Evolutionary conservation across 2,113 vertebrate genomes (phyloP), one percentile per base, ranked within the genome.

Genomic region (Syrmaticus mikado): DNA sequence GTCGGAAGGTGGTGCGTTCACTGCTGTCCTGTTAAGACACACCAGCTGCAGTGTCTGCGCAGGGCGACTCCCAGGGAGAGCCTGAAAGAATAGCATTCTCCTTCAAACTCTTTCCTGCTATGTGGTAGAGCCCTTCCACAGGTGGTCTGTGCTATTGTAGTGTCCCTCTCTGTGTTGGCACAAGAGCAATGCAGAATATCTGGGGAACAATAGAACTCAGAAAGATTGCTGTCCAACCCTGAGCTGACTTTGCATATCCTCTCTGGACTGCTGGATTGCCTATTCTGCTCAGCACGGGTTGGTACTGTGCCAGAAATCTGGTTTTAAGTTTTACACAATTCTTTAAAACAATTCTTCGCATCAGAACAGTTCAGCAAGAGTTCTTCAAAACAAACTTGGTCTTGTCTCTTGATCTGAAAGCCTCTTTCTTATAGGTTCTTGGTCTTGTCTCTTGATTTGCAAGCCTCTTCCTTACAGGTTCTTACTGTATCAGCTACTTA

Each of bases 241-340:
- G 75, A 58, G 64, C 74, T 89, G 89, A 10, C 89, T 89, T 55
- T 40, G 82, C 57, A 8, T 41, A 38, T 48, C 92, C 90, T 68
- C 72, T 45, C 82, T 43, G 87, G 50, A 14, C 85, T 67, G 85
- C 68, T 90, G 94, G 45, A 27, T 62, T 90, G 85, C 89, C 72
- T 87, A 85, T 89, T 65, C 82, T 82, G 93, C 93, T 92, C 80
- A 81, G 92, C 92, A 90, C 8, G 4, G 68, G 25, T 48, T 94
- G 96, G 73, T 43, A 4, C 82, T 9, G 50, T 36, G 90, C 92
- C 94, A 94, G 75, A 93, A 95, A 90, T 95, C 75, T 94, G 93
- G 67, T 85, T 92, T 90, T 19, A 48, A 85, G 85, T 82, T 96
- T 48, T 76, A 28, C 67, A 58, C 75, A 73, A 58, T 82, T 79